Percentiles rank a stretch among this genome's conserved stretches.
Conservation (phyloP, 2,888 invertebrate species). For the Hypomecis punctinalis region DNA sequence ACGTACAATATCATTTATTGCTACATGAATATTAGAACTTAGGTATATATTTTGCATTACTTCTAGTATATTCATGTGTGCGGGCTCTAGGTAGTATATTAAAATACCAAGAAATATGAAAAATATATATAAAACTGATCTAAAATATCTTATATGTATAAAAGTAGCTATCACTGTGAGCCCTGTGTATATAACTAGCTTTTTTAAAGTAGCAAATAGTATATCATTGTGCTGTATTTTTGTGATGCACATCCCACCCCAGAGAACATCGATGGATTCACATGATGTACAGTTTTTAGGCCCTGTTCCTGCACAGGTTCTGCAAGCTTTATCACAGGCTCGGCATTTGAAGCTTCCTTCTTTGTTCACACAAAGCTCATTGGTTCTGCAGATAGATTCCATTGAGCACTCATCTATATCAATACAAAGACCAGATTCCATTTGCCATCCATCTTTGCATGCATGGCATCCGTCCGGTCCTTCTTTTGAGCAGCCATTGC, state of each 20-base stretch:
- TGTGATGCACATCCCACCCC: slow-evolving; percentile 69
- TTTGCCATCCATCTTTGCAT: slow-evolving; percentile 89
- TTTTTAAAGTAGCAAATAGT: slow-evolving; percentile 54
- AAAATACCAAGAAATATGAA: slow-evolving; percentile 50
- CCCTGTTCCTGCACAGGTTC: slow-evolving; percentile 93
- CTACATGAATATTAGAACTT: slow-evolving; percentile 16
- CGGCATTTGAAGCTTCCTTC: slow-evolving; percentile 93
- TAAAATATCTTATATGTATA: slow-evolving; percentile 39
- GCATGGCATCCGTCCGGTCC: slow-evolving; percentile 86
- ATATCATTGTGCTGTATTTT: slow-evolving; percentile 55
- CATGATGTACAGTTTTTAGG: slow-evolving; percentile 94
- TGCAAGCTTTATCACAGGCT: slow-evolving; percentile 93
- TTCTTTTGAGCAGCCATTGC: slow-evolving; percentile 90
- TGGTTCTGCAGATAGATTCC: slow-evolving; percentile 79
- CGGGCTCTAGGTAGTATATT: slow-evolving; percentile 64
- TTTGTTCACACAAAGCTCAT: slow-evolving; percentile 94
- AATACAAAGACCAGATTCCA: slow-evolving; percentile 88
- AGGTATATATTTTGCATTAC: slow-evolving; percentile 42
- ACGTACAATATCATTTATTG: slow-evolving; percentile 4
- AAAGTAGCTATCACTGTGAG: slow-evolving; percentile 52
- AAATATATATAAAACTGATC: slow-evolving; percentile 18
- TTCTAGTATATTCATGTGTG: slow-evolving; percentile 51
- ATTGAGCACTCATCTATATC: slow-evolving; percentile 94
- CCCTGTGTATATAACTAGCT: slow-evolving; percentile 60
- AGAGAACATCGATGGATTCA: slow-evolving; percentile 69